Evolutionary conservation across 2,113 vertebrate species (phyloP), one percentile per base, ranked within the genome.

Genomic region (Mirza zaza): DNA sequence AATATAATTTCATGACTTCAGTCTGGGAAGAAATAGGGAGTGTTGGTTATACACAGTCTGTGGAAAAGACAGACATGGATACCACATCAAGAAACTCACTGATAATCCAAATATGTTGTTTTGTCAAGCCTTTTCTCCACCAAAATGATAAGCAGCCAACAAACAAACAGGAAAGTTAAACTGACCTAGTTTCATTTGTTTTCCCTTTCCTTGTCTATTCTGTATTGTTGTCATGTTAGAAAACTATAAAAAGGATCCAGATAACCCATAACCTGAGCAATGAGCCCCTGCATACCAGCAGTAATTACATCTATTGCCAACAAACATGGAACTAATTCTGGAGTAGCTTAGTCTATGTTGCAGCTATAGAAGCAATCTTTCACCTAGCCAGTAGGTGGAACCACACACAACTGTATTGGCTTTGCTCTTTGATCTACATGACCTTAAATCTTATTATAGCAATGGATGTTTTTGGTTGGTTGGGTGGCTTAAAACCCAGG

Each of bases 301-400:
- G 42, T 65, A 87, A 87, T 48, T n/a, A 48, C 8, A 87, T 57
- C 27, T 91, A 76, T 34, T 76, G 48, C 67, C 63, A 97, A 97
- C 88, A 83, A 94, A 96, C 34, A 79, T 8, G 63, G 65, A 90
- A 68, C 18, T 45, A 89, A 91, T 57, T 95, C 59, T 91, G 25
- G 32, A 90, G 55, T 61, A 93, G 70, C 32, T 87, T 48, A 55
- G 61, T 91, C 71, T 59, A 55, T 42, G n/a, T 0, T 39, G 57
- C 32, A 97, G 65, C 48, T 87, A 36, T 36, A 95, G 32, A 67
- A 89, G 76, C 59, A 96, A 83, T 90, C 96, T 95, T 86, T 94
- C 77, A 87, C 77, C 42, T 96, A 87, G 93, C 88, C 98, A 95
- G 91, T 82, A 98, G 94, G 80, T 52, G 50, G 96, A 97, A 96